phyloP scores from a whole-genome alignment of 1,140 invertebrate genomes.

The Sitophilus oryzae region DNA sequence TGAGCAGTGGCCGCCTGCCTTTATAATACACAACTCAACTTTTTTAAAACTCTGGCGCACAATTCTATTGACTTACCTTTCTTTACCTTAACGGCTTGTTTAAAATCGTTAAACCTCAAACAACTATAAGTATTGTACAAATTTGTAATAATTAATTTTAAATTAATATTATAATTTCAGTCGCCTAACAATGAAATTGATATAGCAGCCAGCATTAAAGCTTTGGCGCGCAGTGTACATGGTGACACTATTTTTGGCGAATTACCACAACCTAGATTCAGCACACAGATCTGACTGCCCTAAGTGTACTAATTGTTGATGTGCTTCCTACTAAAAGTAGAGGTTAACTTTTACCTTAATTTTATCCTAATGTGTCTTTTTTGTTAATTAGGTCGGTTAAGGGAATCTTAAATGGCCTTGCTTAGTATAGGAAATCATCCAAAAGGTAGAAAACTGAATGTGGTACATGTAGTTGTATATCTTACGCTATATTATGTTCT shows the following conservation, averaged over 20 bases:
- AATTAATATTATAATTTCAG: conserved; percentile 24
- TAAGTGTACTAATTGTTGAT: not conserved
- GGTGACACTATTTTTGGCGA: conserved; percentile 79
- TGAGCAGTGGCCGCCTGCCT: too few relatives aligned
- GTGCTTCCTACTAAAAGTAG: not conserved
- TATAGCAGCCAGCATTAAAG: conserved; percentile 82
- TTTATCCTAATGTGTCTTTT: not conserved
- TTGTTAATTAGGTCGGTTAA: not conserved
- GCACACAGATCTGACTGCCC: conserved; percentile 61
- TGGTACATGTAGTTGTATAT: too few relatives aligned
- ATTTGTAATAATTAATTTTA: not conserved
- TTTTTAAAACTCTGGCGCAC: too few relatives aligned
- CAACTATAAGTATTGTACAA: too few relatives aligned
- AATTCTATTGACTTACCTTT: too few relatives aligned
- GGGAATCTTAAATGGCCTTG: too few relatives aligned
- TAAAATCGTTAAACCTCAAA: too few relatives aligned
- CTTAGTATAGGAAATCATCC: too few relatives aligned
- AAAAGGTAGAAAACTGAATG: too few relatives aligned
- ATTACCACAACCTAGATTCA: conserved; percentile 72
- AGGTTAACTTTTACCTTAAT: not conserved
- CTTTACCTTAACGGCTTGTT: too few relatives aligned
- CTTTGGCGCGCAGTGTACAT: conserved; percentile 77
- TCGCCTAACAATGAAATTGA: conserved; percentile 50
- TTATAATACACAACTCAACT: too few relatives aligned
- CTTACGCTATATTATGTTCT: too few relatives aligned